Evolutionary conservation across 2,888 invertebrate species (phyloP), one percentile per base, ranked within the genome.

Genomic region (Drosophila sordidapex): DNA sequence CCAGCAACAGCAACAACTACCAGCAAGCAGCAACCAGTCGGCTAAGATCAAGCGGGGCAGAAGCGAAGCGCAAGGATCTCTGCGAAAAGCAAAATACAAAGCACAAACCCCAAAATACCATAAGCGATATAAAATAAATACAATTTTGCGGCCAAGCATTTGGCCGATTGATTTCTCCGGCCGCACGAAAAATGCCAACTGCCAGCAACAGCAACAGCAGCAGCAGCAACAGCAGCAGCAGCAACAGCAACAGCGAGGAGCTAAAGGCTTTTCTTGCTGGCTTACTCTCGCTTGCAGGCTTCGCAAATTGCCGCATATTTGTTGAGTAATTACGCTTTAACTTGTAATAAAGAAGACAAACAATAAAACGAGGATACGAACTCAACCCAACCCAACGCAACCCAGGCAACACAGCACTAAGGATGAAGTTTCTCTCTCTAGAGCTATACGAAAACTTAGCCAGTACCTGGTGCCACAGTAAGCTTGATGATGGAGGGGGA

Each of bases 301-400:
- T 27, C 81, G 76, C 88, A 90, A 88, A 90, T 90, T 90, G 88
- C 88, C 70, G 83, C 89, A 88, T 86, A 90, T 90, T 89, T 90
- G 89, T 85, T 87, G 81, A 89, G 85, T 85, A 90, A 90, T 90
- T 90, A 87, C 89, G 83, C 89, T 90, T 85, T 88, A 90, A 88
- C 91, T 89, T 90, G 89, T 83, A 91, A 90, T 91, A 91, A 90
- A 90, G 89, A 91, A 91, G 89, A 84, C 91, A 91, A 91, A 90
- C 91, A 91, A 91, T 89, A 87, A 91, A 90, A 90, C 81, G 79
- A 88, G 90, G 82, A 76, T 52, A 70, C 81, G 72, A 63, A 67
- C 74, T 67, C 53, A 46, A 59, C 46, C 46, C 46, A 25, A 46
- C 46, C 25, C 25, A 13, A 46, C 46, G 21, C 46, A 25, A 46